A percentile compares a stretch with the other conserved stretches of the same genome.
Conservation (phyloP, 30 jellyfish, hydroid and myxozoan species). For the Pelagia noctiluca region DNA sequence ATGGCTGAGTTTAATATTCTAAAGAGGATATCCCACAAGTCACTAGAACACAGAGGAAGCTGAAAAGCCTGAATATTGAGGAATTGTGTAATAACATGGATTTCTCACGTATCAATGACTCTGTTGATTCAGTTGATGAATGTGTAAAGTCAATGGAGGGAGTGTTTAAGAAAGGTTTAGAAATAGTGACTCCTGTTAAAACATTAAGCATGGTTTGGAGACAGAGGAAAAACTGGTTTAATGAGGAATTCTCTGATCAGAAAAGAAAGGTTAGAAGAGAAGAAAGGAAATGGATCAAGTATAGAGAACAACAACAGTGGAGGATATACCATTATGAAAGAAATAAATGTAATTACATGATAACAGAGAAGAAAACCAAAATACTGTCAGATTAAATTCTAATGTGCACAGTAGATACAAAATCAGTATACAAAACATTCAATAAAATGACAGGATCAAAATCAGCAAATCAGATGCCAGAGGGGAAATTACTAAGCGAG, state of each 20-base stretch:
- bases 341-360: conserved; percentile 18
- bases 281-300: conserved; percentile 46
- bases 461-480: conserved; percentile 39
- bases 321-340: conserved; percentile 52
- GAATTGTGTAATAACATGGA: conserved; percentile 33
- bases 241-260: conserved; percentile 44
- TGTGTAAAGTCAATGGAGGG: conserved; percentile 49
- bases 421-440: conserved; percentile 44
- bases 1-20: background rate
- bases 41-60: conserved; percentile 44
- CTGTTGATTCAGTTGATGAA: conserved; percentile 50
- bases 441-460: conserved; percentile 47
- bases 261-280: conserved; percentile 54
- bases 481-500: conserved; percentile 39
- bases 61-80: conserved; percentile 39
- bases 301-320: conserved; percentile 44
- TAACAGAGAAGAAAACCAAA: conserved; percentile 46
- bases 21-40: conserved; percentile 20
- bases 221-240: conserved; percentile 42
- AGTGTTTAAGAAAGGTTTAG: conserved; percentile 41
- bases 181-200: conserved; percentile 40
- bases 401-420: conserved; percentile 51
- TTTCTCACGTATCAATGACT: conserved; percentile 37
- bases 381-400: conserved; percentile 53
- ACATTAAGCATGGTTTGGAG: conserved; percentile 25